Percentiles rank a stretch among this genome's conserved stretches.
Conservation (phyloP, 2,113 vertebrate genomes). For the Psephotus haematonotus region DNA sequence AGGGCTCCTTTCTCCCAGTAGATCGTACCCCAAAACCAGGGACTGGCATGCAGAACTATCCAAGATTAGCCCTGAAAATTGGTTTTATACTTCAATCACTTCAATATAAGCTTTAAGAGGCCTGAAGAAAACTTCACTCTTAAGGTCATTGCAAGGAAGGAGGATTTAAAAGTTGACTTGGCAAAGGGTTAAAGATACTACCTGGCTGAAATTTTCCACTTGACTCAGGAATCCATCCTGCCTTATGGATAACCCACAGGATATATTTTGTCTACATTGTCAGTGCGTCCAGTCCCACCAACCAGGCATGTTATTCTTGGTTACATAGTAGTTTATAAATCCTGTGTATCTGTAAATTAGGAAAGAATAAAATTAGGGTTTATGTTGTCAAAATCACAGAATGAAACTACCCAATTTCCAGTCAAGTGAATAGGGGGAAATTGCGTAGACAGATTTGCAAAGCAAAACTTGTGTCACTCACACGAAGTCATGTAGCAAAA, state of each 20-base stretch:
- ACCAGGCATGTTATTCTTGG: neutral
- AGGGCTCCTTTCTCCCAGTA: neutral
- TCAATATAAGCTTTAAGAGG: neutral
- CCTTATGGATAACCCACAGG: neutral
- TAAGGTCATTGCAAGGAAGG: neutral
- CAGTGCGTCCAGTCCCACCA: neutral
- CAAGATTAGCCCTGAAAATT: neutral
- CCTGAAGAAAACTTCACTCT: neutral
- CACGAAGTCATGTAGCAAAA: neutral
- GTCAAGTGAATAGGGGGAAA: neutral
- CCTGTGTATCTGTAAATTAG: neutral
- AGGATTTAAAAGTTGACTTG: neutral
- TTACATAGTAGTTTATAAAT: neutral
- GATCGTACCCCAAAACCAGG: neutral
- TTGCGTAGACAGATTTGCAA: neutral
- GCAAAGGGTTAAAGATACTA: neutral
- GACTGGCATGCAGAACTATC: neutral
- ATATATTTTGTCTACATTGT: accelerated
- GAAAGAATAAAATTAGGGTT: neutral
- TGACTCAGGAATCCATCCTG: neutral
- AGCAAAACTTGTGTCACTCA: neutral
- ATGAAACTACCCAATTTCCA: neutral
- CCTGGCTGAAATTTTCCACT: neutral
- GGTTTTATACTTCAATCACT: neutral
- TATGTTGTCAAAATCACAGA: neutral